Conservation (phyloP, 2,797 vertebrate species). For the Ctenochaetus hawaiiensis region DNA sequence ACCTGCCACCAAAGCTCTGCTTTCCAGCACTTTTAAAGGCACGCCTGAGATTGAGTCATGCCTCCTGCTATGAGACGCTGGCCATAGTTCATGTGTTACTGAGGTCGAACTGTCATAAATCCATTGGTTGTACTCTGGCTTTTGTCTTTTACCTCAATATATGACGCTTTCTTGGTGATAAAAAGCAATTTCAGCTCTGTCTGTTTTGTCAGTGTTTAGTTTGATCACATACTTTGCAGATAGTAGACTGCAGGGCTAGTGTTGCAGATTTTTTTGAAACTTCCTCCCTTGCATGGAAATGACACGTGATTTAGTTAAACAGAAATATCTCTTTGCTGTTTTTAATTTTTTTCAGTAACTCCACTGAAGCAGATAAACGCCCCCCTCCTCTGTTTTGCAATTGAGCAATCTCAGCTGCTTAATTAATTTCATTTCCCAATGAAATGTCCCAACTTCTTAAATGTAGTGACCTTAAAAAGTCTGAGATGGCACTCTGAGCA, state of each 20-base stretch:
- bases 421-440: background rate
- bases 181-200: slow-evolving; percentile 12
- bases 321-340: background rate
- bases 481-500: background rate
- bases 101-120: slow-evolving; percentile 62
- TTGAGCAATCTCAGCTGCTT: background rate
- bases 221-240: slow-evolving; percentile 47
- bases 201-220: slow-evolving; percentile 20
- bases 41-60: slow-evolving; percentile 4
- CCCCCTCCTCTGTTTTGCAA: background rate
- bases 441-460: background rate
- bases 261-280: background rate
- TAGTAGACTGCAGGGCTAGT: slow-evolving; percentile 12
- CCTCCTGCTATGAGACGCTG: slow-evolving; percentile 36
- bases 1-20: slow-evolving; percentile 5
- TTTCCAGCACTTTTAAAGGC: slow-evolving; percentile 38
- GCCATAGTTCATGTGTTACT: slow-evolving; percentile 56
- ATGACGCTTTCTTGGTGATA: slow-evolving; percentile 52
- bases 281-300: background rate
- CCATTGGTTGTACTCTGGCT: slow-evolving; percentile 11
- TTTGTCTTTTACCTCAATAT: slow-evolving; percentile 27
- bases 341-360: background rate
- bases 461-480: background rate
- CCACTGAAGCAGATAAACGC: background rate
- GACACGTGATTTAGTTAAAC: background rate